Evolutionary conservation across 2,888 invertebrate genomes (phyloP).

Genomic region (Onthophagus sagittarius): DNA sequence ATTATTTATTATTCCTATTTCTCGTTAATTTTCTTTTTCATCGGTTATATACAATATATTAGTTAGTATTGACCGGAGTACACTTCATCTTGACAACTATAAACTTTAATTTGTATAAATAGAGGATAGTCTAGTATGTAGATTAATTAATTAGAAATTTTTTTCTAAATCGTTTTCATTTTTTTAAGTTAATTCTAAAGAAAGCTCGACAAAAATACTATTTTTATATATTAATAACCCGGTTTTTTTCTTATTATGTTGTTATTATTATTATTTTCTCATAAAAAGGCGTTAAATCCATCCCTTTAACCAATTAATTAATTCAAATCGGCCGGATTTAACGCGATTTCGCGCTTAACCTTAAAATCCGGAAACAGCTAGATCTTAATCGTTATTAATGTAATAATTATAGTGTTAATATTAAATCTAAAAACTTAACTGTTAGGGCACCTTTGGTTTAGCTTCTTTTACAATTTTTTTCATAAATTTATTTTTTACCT

Average conservation of each 20-base stretch:
- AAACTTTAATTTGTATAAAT: slow-evolving; percentile 13
- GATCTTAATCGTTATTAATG: neutral
- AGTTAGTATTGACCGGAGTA: slow-evolving; percentile 27
- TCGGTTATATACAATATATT: slow-evolving; percentile 30
- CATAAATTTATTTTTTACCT: slow-evolving; percentile 6
- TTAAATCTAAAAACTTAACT: slow-evolving; percentile 55
- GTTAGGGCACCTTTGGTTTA: slow-evolving; percentile 85
- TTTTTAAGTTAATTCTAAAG: slow-evolving; percentile 34
- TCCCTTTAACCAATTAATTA: too few relatives aligned
- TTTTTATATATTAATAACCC: neutral
- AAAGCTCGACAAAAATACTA: slow-evolving; percentile 40
- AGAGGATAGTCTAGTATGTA: slow-evolving; percentile 16
- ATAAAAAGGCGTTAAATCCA: too few relatives aligned
- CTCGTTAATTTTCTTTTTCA: neutral
- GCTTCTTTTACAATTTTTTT: slow-evolving; percentile 54
- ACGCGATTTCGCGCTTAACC: neutral
- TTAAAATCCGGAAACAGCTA: neutral
- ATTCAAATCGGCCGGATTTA: too few relatives aligned
- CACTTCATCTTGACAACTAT: slow-evolving; percentile 12
- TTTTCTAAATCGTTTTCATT: slow-evolving; percentile 11
- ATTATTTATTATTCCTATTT: too few relatives aligned
- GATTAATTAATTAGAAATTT: slow-evolving; percentile 13
- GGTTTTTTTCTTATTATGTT: too few relatives aligned
- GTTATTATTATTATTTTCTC: too few relatives aligned
- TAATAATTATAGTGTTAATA: slow-evolving; percentile 23